Conservation (phyloP, 2,113 vertebrate species). For the Actinemys pallida region DNA sequence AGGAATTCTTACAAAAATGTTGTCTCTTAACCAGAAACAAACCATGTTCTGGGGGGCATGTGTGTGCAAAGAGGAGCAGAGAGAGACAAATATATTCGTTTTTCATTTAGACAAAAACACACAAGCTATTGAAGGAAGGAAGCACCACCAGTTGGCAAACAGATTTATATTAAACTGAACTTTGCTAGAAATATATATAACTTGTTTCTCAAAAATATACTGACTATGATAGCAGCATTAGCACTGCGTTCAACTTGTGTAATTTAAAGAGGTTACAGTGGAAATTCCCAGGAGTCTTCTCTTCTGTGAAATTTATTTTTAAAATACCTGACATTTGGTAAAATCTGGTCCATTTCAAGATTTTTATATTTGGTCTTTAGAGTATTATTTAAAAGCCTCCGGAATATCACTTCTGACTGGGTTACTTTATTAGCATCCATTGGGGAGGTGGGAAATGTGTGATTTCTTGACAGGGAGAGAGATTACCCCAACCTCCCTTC, state of each 20-base stretch:
- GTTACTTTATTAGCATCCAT: not conserved
- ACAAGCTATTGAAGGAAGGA: not conserved
- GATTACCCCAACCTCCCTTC: not conserved
- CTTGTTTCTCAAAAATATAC: not conserved
- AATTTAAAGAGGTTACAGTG: not conserved
- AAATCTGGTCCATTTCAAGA: not conserved
- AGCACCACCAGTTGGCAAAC: not conserved
- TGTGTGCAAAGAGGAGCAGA: not conserved
- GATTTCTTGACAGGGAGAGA: not conserved
- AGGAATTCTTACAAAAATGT: too few species aligned
- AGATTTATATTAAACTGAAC: not conserved
- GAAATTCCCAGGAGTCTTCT: not conserved
- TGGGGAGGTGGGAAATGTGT: not conserved
- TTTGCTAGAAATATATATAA: not conserved
- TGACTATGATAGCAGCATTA: not conserved
- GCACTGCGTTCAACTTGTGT: not conserved
- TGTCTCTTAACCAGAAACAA: too few species aligned
- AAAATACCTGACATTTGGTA: not conserved
- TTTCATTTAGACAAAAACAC: not conserved
- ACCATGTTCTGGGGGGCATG: too few species aligned
- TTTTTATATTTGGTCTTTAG: not conserved
- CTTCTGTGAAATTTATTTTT: not conserved
- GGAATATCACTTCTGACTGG: not conserved
- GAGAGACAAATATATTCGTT: not conserved
- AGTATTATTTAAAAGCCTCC: not conserved